phyloP scores from a whole-genome alignment of 2,888 invertebrate species.

The Acleris holmiana region DNA sequence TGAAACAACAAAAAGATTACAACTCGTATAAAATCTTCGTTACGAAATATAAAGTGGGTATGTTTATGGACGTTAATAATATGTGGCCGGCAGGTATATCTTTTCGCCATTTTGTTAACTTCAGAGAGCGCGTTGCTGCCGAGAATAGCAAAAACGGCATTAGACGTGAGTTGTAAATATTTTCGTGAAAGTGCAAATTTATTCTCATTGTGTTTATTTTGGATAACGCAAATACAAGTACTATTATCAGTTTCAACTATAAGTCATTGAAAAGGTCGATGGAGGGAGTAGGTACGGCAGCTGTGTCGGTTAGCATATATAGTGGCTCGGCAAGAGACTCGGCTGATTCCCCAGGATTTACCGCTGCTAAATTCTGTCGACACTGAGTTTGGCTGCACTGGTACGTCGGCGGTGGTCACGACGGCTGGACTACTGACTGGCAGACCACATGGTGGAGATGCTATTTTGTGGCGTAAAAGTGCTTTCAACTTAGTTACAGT shows the following conservation, averaged over 20 bases:
- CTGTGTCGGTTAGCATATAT: slow-evolving; percentile 34
- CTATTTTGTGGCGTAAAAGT: neutral
- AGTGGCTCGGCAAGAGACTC: slow-evolving; percentile 39
- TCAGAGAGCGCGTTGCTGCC: slow-evolving; percentile 3
- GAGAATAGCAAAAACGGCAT: neutral
- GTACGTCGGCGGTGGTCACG: neutral
- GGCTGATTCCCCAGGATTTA: slow-evolving; percentile 35
- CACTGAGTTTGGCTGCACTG: neutral
- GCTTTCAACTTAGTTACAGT: neutral
- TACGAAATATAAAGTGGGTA: slow-evolving; percentile 25
- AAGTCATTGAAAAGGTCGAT: slow-evolving; percentile 20
- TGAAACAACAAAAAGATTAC: slow-evolving; percentile 27
- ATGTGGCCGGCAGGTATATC: slow-evolving; percentile 36
- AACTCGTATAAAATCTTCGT: slow-evolving; percentile 29
- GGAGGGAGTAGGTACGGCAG: slow-evolving; percentile 19
- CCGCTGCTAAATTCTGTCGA: slow-evolving; percentile 11
- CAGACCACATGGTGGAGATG: neutral
- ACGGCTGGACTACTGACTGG: neutral
- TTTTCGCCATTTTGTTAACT: slow-evolving; percentile 34
- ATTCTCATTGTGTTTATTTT: too few relatives aligned
- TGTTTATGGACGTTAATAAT: slow-evolving; percentile 25
- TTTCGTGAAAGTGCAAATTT: too few relatives aligned
- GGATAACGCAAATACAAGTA: too few relatives aligned
- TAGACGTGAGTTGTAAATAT: neutral
- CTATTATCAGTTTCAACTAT: slow-evolving; percentile 29